Conservation (phyloP, 1,140 invertebrate species). For the Euura lappo region DNA sequence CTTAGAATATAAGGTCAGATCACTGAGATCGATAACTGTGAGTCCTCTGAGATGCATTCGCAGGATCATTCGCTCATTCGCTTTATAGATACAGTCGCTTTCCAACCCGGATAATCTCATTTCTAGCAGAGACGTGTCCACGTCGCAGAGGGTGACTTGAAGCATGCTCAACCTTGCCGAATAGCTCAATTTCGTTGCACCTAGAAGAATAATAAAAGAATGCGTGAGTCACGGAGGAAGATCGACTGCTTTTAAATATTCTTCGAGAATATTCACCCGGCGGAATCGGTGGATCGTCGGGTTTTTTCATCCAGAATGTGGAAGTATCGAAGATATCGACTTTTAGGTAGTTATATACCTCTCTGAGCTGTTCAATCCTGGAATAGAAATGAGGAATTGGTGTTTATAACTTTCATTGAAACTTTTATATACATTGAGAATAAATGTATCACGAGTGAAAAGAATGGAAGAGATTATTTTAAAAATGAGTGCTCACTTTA, state of each 20-base stretch:
- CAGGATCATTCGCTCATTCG: constrained; percentile 80
- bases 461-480: not conserved
- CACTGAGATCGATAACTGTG: constrained; percentile 74
- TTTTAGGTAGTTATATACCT: constrained; percentile 31
- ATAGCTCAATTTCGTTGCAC: constrained; percentile 80
- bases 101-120: constrained; percentile 72
- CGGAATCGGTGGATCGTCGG: constrained; percentile 72
- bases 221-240: not conserved
- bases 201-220: constrained; percentile 34
- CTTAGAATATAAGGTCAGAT: constrained; percentile 79
- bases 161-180: constrained; percentile 72
- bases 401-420: constrained; percentile 17
- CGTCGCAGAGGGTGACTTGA: constrained; percentile 69
- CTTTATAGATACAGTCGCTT: constrained; percentile 77
- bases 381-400: constrained; percentile 23
- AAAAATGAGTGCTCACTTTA: constrained; percentile 45
- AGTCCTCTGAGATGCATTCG: constrained; percentile 71
- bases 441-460: constrained; percentile 32
- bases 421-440: constrained; percentile 50
- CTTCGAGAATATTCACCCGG: constrained; percentile 48
- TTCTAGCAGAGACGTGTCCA: constrained; percentile 74
- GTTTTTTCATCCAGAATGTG: constrained; percentile 43
- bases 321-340: constrained; percentile 26
- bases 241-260: too few species aligned
- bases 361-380: constrained; percentile 36